Evolutionary conservation across 2,888 invertebrate genomes (phyloP).

Genomic region (Ligdia adustata): DNA sequence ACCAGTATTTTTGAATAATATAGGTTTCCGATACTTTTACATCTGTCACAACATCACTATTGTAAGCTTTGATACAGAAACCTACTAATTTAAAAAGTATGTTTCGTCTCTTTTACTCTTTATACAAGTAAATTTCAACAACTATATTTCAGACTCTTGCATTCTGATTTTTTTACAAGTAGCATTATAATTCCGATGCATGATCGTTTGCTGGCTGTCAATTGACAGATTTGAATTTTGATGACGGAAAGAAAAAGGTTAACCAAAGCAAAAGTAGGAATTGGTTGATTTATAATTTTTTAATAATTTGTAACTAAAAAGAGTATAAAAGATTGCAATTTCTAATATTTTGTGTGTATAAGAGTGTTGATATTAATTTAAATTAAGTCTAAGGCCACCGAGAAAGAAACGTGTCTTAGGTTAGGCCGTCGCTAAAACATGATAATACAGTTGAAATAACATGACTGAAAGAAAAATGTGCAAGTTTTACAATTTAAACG

Average conservation of each 20-base stretch:
- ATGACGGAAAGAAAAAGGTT: constrained; percentile 84
- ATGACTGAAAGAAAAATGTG: constrained; percentile 84
- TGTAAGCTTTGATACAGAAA: neutral
- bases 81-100: neutral
- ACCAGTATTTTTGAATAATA: too few species aligned
- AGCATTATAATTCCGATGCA: constrained; percentile 21
- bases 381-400: constrained; percentile 57
- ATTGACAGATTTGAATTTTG: constrained; percentile 80
- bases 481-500: constrained; percentile 83
- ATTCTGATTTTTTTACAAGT: too few species aligned
- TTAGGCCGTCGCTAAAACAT: constrained; percentile 82
- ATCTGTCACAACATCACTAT: neutral
- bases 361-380: constrained; percentile 52
- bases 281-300: constrained; percentile 67
- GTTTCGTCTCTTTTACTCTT: neutral
- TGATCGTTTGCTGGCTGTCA: constrained; percentile 57
- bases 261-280: constrained; percentile 78
- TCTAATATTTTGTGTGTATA: constrained; percentile 52
- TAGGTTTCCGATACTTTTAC: too few species aligned
- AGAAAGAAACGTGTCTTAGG: constrained; percentile 80
- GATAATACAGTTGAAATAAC: constrained; percentile 78
- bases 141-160: too few species aligned
- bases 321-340: constrained; percentile 47
- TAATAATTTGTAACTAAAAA: constrained; percentile 50
- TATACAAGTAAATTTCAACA: too few species aligned